Evolutionary conservation across 2,797 vertebrate genomes (phyloP), one percentile per base, ranked within the genome.

Genomic region (Catharus ustulatus): DNA sequence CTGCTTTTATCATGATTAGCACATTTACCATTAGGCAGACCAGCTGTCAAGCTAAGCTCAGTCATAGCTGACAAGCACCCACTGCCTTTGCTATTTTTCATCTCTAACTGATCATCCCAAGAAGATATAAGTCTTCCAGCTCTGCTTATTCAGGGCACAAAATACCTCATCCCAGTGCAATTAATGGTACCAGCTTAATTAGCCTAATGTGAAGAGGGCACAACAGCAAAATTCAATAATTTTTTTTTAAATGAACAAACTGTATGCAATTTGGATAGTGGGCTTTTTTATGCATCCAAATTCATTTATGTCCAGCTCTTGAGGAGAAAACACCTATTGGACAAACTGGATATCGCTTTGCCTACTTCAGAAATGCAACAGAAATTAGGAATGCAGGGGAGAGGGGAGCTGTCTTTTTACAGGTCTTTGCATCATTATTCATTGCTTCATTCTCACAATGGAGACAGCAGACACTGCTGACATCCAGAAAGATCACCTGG

Each of bases 1-100:
- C 59, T 79, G 92, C 78, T 96, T 92, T 92, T 96, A 85, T 87
- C 24, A 0, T 81, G 87, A 95, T 94, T 89, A 85, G 63, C 85
- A 58, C 85, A 83, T 81, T 87, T 68, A 62, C 78, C 67, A 36
- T 64, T 63, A 79, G 67, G 78, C 84, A 81, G 94, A 69, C 88
- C 82, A 81, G 87, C 68, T 77, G 83, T 90, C 87, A 90, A 78
- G 57, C 42, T 42, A 24, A 87, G 32, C 49, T 94, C 86, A 67
- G 8, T 61, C 58, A 29, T 26, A 58, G 62, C 27, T 52, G 40
- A 68, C 43, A 76, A 76, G 21, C 2, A 5, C 24, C 38, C 57
- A n/a, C 32, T 64, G 32, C 64, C 18, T 71, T 57, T 64, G 59
- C 63, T 79, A 76, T 51, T 75, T 71, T 63, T 57, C 22, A 5